These are phyloP conservation scores for Emys orbicularis DNA, from an alignment of 2,797 vertebrate species.

Conservation along the genomic window DNA sequence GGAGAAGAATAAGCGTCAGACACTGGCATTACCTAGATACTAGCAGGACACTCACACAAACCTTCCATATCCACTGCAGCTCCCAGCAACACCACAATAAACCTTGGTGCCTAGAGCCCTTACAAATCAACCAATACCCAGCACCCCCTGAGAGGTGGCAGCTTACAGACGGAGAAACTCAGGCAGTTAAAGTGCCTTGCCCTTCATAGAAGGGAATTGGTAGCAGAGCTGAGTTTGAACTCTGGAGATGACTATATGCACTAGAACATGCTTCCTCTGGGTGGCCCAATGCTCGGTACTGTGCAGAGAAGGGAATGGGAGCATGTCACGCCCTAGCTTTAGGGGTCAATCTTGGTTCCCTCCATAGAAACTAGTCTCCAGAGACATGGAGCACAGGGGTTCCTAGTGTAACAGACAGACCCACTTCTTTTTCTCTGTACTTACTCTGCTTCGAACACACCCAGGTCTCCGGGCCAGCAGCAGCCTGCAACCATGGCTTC, in stretches of 20 bases:
- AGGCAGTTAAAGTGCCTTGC: neutral
- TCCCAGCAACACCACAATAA: fast-evolving
- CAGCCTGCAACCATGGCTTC: neutral
- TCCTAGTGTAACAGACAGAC: neutral
- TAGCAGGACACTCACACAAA: neutral
- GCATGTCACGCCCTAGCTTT: neutral
- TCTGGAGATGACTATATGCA: neutral
- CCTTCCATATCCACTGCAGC: fast-evolving
- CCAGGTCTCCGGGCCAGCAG: fast-evolving
- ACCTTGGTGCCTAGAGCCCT: neutral
- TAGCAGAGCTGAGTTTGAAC: neutral
- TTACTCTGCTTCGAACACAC: neutral
- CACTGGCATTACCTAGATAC: fast-evolving
- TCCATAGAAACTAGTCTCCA: neutral
- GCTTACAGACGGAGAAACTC: fast-evolving
- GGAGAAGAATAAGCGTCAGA: neutral
- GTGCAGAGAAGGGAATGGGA: neutral
- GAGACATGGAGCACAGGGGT: fast-evolving
- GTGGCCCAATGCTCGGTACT: neutral
- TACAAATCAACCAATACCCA: fast-evolving
- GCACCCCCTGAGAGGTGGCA: fast-evolving
- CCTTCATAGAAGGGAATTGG: neutral
- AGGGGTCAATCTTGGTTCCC: neutral
- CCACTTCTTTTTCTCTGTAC: neutral
- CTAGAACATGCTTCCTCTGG: neutral